Evolutionary conservation across 2,797 vertebrate genomes (phyloP).

Genomic region (Numenius phaeopus): DNA sequence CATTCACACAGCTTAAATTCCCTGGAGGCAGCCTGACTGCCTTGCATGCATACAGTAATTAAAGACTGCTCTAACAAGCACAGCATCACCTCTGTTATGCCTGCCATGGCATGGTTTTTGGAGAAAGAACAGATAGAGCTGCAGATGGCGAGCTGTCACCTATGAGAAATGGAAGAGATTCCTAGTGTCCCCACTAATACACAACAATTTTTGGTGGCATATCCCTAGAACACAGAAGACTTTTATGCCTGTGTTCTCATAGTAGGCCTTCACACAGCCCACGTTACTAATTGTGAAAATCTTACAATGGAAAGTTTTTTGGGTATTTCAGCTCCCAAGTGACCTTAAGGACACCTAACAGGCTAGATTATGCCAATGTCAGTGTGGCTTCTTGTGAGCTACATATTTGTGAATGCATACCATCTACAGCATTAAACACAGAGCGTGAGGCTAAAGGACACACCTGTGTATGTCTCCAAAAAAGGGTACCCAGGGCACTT

Average conservation of each 20-base stretch:
- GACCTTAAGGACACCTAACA: not conserved
- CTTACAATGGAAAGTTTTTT: not conserved
- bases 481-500: not conserved
- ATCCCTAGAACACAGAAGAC: not conserved
- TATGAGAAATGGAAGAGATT: slow-evolving; percentile 2
- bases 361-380: not conserved
- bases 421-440: not conserved
- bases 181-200: not conserved
- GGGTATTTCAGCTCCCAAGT: not conserved
- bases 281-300: not conserved
- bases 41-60: not conserved
- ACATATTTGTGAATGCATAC: not conserved
- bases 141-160: not conserved
- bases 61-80: slow-evolving; percentile 17
- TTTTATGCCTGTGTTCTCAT: not conserved
- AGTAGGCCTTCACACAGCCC: not conserved
- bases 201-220: not conserved
- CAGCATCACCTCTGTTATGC: not conserved
- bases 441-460: not conserved
- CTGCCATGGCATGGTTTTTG: not conserved
- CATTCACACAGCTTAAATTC: not conserved
- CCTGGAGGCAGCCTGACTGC: not conserved
- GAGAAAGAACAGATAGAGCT: not conserved
- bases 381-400: not conserved
- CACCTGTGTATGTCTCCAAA: accelerated